Base-by-base conservation (phyloP, 1,140 invertebrate species). In the Drosophila bocki region DNA sequence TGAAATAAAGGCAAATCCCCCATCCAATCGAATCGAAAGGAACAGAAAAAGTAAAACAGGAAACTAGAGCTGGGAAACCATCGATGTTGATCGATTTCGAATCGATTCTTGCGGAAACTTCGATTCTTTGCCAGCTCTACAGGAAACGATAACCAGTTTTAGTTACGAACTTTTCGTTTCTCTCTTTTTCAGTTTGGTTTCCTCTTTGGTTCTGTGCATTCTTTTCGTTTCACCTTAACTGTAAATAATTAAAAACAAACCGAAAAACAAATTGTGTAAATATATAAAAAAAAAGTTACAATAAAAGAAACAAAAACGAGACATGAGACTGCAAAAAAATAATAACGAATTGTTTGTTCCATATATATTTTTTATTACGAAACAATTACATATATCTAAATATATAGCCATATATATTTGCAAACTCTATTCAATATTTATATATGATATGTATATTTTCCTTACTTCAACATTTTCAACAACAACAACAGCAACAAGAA, bases 371-470 rank as follows among this genome's bases (percentile, higher is more conserved):
- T 81, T 79, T 69, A 70, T 60, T 72, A 78, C 41, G 61, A 85
- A 75, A 84, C 74, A 87, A 80, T 79, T 75, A 87, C 68, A 91
- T 91, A 86, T 76, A 70, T 56, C 48, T 70, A 70, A 70, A 91
- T 79, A 90, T 91, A 82, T 85, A 84, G 63, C 60, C 63, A 84
- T 85, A 82, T 88, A 88, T 84, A 90, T 85, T 90, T 82, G 75
- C 72, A 82, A 90, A 80, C 78, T 91, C 79, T 91, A 91, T 91
- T 90, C 71, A 82, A 91, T 90, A 91, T 90, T 91, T 86, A 91
- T 91, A 91, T 91, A 86, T 91, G 80, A 91, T 82, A 83, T 91
- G 86, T 91, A 91, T 82, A 82, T 71, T 91, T 88, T 82, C 61
- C 70, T 71, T 63, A 62, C 69, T 78, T 84, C 50, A 80, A 87